Percentiles rank a stretch among this genome's conserved stretches.
phyloP scores from a whole-genome alignment of 2,888 invertebrate genomes.

The Scaptomyza parva region DNA sequence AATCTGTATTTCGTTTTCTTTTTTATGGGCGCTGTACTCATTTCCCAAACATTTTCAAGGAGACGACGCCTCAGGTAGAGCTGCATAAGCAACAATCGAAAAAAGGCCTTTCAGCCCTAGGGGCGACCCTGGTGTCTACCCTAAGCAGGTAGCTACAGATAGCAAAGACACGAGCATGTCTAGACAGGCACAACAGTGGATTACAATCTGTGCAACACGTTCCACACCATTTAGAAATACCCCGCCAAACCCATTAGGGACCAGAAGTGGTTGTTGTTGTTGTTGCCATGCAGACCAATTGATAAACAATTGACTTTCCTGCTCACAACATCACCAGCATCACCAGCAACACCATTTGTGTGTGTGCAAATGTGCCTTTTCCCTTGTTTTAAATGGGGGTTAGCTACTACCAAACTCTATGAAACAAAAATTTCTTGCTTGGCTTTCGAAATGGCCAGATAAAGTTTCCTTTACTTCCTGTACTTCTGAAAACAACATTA shows the following conservation, averaged over 20 bases:
- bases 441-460: no score
- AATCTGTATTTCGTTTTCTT: slow-evolving; percentile 43
- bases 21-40: slow-evolving; percentile 37
- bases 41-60: slow-evolving; percentile 37
- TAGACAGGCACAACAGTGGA: slow-evolving; percentile 64
- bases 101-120: slow-evolving; percentile 30
- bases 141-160: slow-evolving; percentile 50
- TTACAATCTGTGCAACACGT: slow-evolving; percentile 43
- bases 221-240: slow-evolving; percentile 35
- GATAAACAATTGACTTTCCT: slow-evolving; percentile 72
- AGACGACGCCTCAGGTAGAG: slow-evolving; percentile 40
- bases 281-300: slow-evolving; percentile 58
- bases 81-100: slow-evolving; percentile 12
- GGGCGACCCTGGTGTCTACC: slow-evolving; percentile 17
- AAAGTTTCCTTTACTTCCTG: no score
- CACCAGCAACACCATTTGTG: slow-evolving; percentile 32
- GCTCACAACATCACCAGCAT: slow-evolving; percentile 49
- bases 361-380: slow-evolving; percentile 27
- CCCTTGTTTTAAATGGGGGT: slow-evolving; percentile 22
- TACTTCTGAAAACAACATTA: no score
- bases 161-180: slow-evolving; percentile 43
- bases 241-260: slow-evolving; percentile 16
- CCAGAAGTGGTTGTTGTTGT: slow-evolving; percentile 8
- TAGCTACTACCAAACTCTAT: slow-evolving; percentile 24
- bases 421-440: no score